phyloP scores from a whole-genome alignment of 2,888 invertebrate genomes.

The Meloe dianella region DNA sequence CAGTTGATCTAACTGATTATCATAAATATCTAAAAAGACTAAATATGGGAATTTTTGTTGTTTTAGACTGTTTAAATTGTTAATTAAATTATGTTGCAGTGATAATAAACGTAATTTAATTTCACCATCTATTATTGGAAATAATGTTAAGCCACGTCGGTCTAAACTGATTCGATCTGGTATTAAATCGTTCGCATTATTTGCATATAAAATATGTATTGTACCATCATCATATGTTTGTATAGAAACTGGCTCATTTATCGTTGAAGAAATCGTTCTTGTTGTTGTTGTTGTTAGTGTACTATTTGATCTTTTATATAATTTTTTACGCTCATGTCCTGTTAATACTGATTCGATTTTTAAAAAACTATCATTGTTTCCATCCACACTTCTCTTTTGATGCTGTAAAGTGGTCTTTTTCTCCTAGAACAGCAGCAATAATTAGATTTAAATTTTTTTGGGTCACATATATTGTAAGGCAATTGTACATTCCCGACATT shows the following conservation, averaged over 20 bases:
- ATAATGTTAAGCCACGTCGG: slow-evolving; percentile 79
- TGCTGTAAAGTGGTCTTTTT: slow-evolving; percentile 49
- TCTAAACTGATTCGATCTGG: slow-evolving; percentile 91
- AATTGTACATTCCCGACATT: slow-evolving; percentile 49
- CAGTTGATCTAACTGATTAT: slow-evolving; percentile 91
- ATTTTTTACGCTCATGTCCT: slow-evolving; percentile 43
- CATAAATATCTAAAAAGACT: slow-evolving; percentile 92
- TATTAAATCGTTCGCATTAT: slow-evolving; percentile 80
- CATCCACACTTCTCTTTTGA: slow-evolving; percentile 42
- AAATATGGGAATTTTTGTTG: slow-evolving; percentile 69
- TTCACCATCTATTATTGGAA: slow-evolving; percentile 84
- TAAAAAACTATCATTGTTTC: slow-evolving; percentile 49
- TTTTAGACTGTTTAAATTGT: slow-evolving; percentile 70
- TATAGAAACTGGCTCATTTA: slow-evolving; percentile 56
- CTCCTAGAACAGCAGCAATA: slow-evolving; percentile 42
- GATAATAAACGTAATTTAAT: slow-evolving; percentile 82
- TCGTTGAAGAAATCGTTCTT: background rate
- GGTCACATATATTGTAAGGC: background rate
- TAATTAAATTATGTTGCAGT: slow-evolving; percentile 90
- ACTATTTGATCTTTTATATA: slow-evolving; percentile 62
- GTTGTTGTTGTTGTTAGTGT: slow-evolving; percentile 55
- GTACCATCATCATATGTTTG: slow-evolving; percentile 70
- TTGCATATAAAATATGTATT: slow-evolving; percentile 72
- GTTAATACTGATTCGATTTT: slow-evolving; percentile 56
- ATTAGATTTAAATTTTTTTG: background rate